These are phyloP conservation scores for Triplophysa tibetana DNA, from an alignment of 2,113 vertebrate genomes.

Conservation along the genomic window DNA sequence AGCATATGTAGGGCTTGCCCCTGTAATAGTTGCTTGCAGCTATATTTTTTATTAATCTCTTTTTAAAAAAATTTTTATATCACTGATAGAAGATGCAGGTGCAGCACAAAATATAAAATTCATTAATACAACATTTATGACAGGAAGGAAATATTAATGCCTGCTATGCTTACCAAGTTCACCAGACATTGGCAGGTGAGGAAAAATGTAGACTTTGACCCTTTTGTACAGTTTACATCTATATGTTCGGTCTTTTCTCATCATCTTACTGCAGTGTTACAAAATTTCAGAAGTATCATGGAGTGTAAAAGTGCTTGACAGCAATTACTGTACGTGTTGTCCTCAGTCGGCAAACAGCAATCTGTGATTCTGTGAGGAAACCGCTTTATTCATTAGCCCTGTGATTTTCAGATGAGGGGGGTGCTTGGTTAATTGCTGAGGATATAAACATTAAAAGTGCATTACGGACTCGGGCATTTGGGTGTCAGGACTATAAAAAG, in stretches of 20 bases:
- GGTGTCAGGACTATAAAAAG: slow-evolving; percentile 49
- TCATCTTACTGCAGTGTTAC: neutral
- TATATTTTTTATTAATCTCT: no score
- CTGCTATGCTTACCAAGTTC: no score
- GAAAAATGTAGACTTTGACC: no score
- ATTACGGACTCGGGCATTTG: slow-evolving; percentile 42
- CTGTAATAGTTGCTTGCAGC: no score
- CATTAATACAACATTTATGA: no score
- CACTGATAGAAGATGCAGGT: no score
- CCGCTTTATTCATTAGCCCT: slow-evolving; percentile 38
- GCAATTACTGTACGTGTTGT: slow-evolving; percentile 23
- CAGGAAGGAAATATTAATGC: no score
- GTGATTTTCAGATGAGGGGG: slow-evolving; percentile 1
- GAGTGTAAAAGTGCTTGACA: neutral
- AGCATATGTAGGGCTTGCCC: no score
- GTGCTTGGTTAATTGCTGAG: slow-evolving; percentile 36
- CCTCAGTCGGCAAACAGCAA: neutral
- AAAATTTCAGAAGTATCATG: neutral
- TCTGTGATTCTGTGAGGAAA: slow-evolving; percentile 24
- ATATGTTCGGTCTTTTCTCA: neutral
- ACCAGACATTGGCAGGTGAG: no score
- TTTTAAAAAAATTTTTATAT: no score
- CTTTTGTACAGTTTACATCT: no score
- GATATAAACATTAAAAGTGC: slow-evolving; percentile 51
- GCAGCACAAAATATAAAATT: no score